Evolutionary conservation across 2,797 vertebrate genomes (phyloP), one percentile per base, ranked within the genome.

Genomic region (Cichlasoma orientale): DNA sequence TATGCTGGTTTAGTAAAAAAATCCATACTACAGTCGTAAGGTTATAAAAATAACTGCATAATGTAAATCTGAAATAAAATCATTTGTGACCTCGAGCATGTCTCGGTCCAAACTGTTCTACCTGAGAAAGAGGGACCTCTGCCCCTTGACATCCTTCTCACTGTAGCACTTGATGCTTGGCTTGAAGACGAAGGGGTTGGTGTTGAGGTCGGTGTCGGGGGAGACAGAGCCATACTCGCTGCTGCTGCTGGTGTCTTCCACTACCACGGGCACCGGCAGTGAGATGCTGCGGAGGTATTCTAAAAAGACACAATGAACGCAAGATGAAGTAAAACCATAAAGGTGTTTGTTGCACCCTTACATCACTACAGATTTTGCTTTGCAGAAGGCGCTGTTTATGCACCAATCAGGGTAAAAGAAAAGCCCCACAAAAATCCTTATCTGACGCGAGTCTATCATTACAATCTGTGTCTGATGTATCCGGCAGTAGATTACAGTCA

Each of bases 151-250:
- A 1, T 99, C 98, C 82, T 93, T 96, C 90, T 99, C 98, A 73
- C 97, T 97, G 84, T 97, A 98, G 87, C 98, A 99, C 90, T 98
- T 99, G 85, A 94, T 83, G 94, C 98, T 97, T 79, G 96, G 94
- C 94, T 98, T 99, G 93, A 99, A 99, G 80, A 95, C 95, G 92
- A 99, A 99, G 54, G 98, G 98, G 92, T 99, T 98, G 68, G 90
- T 94, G 93, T 97, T 98, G 83, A 99, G 94, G 86, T 99, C 98
- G 0, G 97, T 98, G 92, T 99, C 98, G 1, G 98, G 98, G 38
- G 98, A 99, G 80, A 99, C 97, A 0, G 98, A 99, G 82, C 98
- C 98, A 2, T 99, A 99, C 89, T 99, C 98, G 31, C 98, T 99
- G 95, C 98, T 99, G 93, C 98, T 99, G 82, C 96, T 97, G 33